Base-by-base conservation (phyloP, 1,140 invertebrate genomes). In the Drosophila busckii region DNA sequence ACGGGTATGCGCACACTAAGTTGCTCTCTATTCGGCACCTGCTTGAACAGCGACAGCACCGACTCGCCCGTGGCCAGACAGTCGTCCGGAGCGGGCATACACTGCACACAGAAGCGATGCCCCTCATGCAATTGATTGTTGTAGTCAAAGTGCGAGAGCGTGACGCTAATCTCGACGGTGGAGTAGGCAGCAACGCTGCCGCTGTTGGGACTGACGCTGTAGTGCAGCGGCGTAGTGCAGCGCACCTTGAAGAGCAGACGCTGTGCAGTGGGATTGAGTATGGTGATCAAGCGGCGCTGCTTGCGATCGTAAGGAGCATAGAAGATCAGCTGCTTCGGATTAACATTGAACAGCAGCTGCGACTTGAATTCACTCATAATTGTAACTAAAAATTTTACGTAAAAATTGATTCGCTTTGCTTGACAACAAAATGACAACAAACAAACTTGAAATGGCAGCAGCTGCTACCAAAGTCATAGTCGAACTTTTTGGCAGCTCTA, bases 221-320 rank as follows among this genome's bases (percentile, higher is more conserved):
- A 78, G 2, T 48, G 5, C 0, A 1, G 2, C 0, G 7, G 10
- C 0, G 49, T 46, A 50, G 68, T 80, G 0, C 49, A 46, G 6
- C 20, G 70, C 3, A 80, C 34, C 20, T 78, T 78, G 8, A 54
- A 78, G 1, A 78, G 16, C 8, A 73, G 15, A 2, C n/a, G 1
- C 0, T 3, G 2, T 1, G 23, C 1, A 0, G 22, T 65, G 10
- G 63, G 59, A 44, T 78, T 78, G 8, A 68, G 10, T 1, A 80
- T 22, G 6, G 63, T 65, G 0, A 78, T n/a, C 1, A 46, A 15
- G 6, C 73, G 46, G 4, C 25, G 50, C 22, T 78, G 73, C 1
- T 2, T 17, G 6, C 38, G 46, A 42, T 56, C 7, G 32, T 65
- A 80, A 0, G 73, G 73, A 2, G 75, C 50, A 54, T 73, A 64